Base-by-base conservation (phyloP, 1,140 invertebrate genomes). In the Cryptotermes secundus region DNA sequence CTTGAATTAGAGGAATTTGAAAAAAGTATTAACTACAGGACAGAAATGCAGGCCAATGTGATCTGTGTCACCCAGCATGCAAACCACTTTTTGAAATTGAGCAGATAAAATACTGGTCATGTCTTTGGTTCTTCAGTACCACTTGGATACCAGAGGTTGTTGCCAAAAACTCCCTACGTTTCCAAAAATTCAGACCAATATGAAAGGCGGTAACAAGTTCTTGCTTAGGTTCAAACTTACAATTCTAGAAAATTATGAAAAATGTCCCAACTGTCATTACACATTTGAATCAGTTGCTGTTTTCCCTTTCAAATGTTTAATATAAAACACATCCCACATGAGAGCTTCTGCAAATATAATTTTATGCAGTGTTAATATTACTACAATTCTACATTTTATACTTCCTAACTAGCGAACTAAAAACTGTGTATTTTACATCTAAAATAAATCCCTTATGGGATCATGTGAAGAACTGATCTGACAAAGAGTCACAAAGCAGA, bases 71-170 rank as follows among this genome's bases (percentile, higher is more conserved):
- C 31, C n/a, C 14, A n/a, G 59, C 59, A 31, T n/a, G 26, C n/a
- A 72, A 6, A 72, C 59, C 59, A n/a, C 59, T 72, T 82, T 45
- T 82, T 38, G 38, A 82, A 82, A 82, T 82, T 82, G 81, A 82
- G 81, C 81, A 82, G 22, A 82, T 82, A 45, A 82, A 82, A 82
- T 82, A 82, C 81, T 82, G 81, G 81, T 82, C 81, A 82, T 45
- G 81, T 82, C 81, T 82, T 82, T 82, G 81, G 81, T 82, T 82
- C 26, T n/a, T 82, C 36, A 82, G 38, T 82, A 34, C n/a, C 81
- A 82, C 81, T 82, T 49, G 81, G 81, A 16, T n/a, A 72, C 31
- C 59, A 72, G 26, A 31, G 26, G 59, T 31, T 72, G 59, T 72
- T 31, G 59, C 59, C 59, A 72, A 72, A 72, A 72, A 72, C 59